Percentiles rank a stretch among this genome's conserved stretches.
phyloP scores from a whole-genome alignment of 1,140 invertebrate species.

The Drosophila arizonae region DNA sequence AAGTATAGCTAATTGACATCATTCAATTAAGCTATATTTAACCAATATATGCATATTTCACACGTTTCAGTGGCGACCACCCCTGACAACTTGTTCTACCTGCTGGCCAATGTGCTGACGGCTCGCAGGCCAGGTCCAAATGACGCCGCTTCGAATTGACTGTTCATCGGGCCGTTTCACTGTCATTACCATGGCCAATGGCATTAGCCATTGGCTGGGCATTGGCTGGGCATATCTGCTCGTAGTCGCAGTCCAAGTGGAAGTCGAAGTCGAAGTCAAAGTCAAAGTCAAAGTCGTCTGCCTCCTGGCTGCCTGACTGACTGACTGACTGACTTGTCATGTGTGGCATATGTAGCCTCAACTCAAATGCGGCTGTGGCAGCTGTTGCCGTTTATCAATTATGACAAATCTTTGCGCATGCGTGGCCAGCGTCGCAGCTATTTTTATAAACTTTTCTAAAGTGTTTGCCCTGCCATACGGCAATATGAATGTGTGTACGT shows the following conservation, averaged over 20 bases:
- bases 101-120: background rate
- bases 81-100: constrained; percentile 1
- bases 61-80: background rate
- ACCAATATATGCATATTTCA: too few species aligned
- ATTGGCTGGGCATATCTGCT: constrained; percentile 24
- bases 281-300: constrained; percentile 1
- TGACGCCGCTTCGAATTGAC: constrained; percentile 58
- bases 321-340: constrained; percentile 46
- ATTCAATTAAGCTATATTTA: background rate
- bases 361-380: constrained; percentile 29
- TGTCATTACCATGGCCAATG: constrained; percentile 51
- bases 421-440: constrained; percentile 72
- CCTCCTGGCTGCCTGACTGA: constrained; percentile 25
- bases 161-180: constrained; percentile 59
- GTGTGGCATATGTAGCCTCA: constrained; percentile 37
- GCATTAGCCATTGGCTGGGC: constrained; percentile 26
- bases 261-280: constrained; percentile 12
- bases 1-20: background rate
- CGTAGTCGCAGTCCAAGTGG: constrained; percentile 1
- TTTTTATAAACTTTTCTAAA: constrained; percentile 71
- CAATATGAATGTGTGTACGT: background rate
- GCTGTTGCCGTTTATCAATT: constrained; percentile 80
- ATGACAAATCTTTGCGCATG: constrained; percentile 82
- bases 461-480: constrained; percentile 20
- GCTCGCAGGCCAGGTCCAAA: background rate